These are phyloP conservation scores for Tylochromis polylepis DNA, from an alignment of 2,113 vertebrate genomes.

Conservation along the genomic window DNA sequence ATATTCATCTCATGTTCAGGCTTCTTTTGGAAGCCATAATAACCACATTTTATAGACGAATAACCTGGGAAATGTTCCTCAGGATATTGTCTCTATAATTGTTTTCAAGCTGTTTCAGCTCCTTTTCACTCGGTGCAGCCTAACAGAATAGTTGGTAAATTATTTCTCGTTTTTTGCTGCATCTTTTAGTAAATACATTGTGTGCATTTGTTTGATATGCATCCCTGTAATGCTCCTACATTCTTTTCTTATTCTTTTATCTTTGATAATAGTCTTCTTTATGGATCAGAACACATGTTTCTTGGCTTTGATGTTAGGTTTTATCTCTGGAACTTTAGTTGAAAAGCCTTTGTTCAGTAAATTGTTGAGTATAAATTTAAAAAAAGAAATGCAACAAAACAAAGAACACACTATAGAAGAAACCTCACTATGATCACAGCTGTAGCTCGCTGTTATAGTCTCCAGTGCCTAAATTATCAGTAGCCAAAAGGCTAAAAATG, in stretches of 20 bases:
- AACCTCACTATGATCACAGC: not conserved
- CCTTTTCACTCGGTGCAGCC: not conserved
- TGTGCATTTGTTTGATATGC: not conserved
- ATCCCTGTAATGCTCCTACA: not conserved
- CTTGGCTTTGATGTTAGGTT: not conserved
- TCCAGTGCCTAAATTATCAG: not conserved
- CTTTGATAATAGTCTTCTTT: not conserved
- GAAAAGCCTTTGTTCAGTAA: not conserved
- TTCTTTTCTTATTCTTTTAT: not conserved
- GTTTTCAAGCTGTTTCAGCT: not conserved
- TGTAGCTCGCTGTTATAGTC: not conserved
- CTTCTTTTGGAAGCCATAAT: not conserved
- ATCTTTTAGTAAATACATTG: not conserved
- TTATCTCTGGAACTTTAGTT: not conserved
- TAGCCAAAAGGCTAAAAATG: not conserved
- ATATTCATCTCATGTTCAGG: not conserved
- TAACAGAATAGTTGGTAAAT: not conserved
- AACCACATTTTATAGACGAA: not conserved
- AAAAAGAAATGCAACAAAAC: not conserved
- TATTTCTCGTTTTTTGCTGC: not conserved
- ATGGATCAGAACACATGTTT: not conserved
- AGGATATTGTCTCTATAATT: not conserved
- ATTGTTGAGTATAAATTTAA: not conserved
- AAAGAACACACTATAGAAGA: not conserved
- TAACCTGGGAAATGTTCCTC: not conserved